phyloP scores from a whole-genome alignment of 2,797 vertebrate species.

The Pelochelys cantorii region DNA sequence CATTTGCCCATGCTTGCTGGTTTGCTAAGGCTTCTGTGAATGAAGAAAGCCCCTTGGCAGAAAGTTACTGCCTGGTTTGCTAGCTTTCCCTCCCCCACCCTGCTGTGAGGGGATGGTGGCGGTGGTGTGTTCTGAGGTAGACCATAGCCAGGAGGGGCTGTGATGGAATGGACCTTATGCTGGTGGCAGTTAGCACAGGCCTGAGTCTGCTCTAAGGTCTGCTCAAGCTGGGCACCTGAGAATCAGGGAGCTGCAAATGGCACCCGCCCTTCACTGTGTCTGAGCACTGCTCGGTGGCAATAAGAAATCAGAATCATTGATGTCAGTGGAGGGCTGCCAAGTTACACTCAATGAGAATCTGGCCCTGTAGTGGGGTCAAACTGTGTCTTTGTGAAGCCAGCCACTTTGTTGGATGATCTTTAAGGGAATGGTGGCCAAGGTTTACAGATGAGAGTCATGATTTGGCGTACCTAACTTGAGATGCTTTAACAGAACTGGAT shows the following conservation, averaged over 20 bases:
- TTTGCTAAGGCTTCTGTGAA: background rate
- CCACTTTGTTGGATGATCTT: background rate
- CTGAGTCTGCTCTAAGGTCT: background rate
- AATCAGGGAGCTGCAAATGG: background rate
- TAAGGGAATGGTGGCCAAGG: background rate
- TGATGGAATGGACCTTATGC: background rate
- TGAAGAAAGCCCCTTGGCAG: background rate
- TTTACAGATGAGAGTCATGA: background rate
- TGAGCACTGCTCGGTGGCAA: background rate
- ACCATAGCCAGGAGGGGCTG: background rate
- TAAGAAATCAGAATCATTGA: rapidly evolving
- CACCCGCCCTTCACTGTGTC: rapidly evolving
- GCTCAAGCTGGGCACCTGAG: background rate
- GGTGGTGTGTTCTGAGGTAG: background rate
- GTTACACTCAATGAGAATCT: background rate
- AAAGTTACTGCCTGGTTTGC: background rate
- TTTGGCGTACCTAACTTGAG: background rate
- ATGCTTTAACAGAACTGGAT: background rate
- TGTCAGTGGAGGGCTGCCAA: background rate
- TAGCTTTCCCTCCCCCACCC: background rate
- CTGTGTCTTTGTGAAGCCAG: background rate
- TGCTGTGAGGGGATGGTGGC: background rate
- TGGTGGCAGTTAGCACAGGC: background rate
- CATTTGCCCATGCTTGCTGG: background rate
- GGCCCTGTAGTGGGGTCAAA: background rate